Base-by-base conservation (phyloP, 1,140 invertebrate species). In the Sarcophaga peregrina region DNA sequence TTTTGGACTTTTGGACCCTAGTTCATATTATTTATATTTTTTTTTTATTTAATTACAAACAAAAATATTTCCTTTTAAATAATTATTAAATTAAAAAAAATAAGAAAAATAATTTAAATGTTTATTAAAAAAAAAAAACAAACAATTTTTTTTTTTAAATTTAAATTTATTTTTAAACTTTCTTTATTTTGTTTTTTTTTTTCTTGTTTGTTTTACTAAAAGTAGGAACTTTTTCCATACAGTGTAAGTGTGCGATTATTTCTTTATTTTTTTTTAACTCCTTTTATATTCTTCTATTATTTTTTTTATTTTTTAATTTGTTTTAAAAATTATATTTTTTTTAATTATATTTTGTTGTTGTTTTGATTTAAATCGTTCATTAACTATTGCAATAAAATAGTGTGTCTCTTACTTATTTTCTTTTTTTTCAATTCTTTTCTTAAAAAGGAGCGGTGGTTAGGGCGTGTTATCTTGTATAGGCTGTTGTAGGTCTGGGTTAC, bases 211-310 rank as follows among this genome's bases (percentile, higher is more conserved):
- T 58, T 68, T 68, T 68, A 68, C 62, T 68, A 68, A 58, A 68
- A 68, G 62, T 68, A 68, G 62, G 62, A 68, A 68, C 62, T 68
- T 68, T 68, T 37, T 68, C 20, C 62, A 68, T 68, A 68, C 62
- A 68, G 62, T 68, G 62, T 68, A 68, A 68, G 62, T 68, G 62
- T 68, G 62, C 62, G 62, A 68, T 81, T 54, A 62, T 46, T 72
- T 81, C 25, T 68, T 81, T 81, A 11, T 50, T 78, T 46, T 20
- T 5, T 62, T 68, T 20, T 25, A 25, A 52, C 50, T 52, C 13
- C 13, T 52, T 10, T n/a, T n/a, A n/a, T n/a, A n/a, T n/a, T n/a
- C n/a, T n/a, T n/a, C n/a, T n/a, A n/a, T n/a, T n/a, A n/a, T n/a
- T n/a, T n/a, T n/a, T 37, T 4, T 37, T 37, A 2, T 37, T 37